Conservation (phyloP, 2,797 vertebrate species). For the Argyrosomus regius region DNA sequence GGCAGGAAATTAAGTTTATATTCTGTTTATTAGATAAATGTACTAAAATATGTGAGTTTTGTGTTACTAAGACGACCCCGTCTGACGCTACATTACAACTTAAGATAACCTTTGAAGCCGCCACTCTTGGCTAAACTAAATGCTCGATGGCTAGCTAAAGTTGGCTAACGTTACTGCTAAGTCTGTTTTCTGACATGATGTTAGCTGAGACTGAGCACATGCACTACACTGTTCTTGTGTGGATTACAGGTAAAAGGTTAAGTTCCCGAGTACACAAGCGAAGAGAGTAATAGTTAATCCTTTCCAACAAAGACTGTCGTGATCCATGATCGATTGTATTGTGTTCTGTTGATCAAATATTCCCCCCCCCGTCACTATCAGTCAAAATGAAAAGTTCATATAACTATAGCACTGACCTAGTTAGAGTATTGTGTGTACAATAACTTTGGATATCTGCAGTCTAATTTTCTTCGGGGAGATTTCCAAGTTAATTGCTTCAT, state of each 20-base stretch:
- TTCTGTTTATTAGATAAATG: not conserved
- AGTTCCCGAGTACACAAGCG: not conserved
- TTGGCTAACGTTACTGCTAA: not conserved
- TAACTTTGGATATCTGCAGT: conserved; percentile 38
- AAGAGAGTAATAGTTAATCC: not conserved
- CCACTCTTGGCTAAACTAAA: not conserved
- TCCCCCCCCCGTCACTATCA: not conserved
- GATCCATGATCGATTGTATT: not conserved
- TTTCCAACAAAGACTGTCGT: too few species aligned
- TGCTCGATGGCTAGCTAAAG: not conserved
- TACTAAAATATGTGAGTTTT: too few species aligned
- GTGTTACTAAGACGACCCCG: not conserved
- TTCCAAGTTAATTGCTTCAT: conserved; percentile 67
- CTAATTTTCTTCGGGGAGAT: conserved; percentile 70
- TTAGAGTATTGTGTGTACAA: conserved; percentile 28
- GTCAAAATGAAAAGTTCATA: conserved; percentile 5
- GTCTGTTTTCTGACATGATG: not conserved
- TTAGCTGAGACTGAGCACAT: not conserved
- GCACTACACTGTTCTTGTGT: not conserved
- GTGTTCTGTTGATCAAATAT: not conserved
- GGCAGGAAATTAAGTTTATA: not conserved
- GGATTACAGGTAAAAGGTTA: not conserved
- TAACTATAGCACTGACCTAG: conserved; percentile 46
- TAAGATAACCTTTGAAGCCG: not conserved
- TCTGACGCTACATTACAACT: not conserved